Base-by-base conservation (phyloP, 2,113 vertebrate genomes). In the Daubentonia madagascariensis region DNA sequence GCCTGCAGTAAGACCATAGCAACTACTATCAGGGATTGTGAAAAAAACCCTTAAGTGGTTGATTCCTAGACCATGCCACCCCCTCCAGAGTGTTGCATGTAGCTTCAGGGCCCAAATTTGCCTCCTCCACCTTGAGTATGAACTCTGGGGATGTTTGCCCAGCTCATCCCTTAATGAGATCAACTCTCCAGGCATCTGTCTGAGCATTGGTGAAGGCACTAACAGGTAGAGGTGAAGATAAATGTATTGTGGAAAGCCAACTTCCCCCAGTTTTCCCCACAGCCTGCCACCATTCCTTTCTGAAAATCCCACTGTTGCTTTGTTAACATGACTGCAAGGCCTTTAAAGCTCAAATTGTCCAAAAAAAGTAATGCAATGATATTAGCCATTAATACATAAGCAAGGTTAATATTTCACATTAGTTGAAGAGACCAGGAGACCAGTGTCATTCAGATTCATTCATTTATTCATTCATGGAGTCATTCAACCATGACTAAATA, bases 1-100 rank as follows among this genome's bases (percentile, higher is more conserved):
- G 2, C 6, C 18, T 28, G 13, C 1, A 2, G 1, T 67, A n/a
- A 81, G 52, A 52, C 32, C 48, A 48, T 72, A 37, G 48, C 14
- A 54, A 3, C 9, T n/a, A 3, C 9, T n/a, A 54, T 23, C 32
- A 30, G 25, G 18, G 72, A 57, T 37, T 40, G 28, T 43, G n/a
- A 7, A 61, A 70, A n/a, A 50, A 57, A 72, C 43, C 32, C 63
- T 35, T 25, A 76, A 89, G 30, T 35, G 22, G n/a, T 18, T 23
- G 6, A 35, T 84, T 37, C 45, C 32, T 59, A 28, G 78, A 23
- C 0, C 0, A 0, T 6, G 9, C 3, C 18, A 10, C 5, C 4
- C 23, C 1, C 30, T 35, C 18, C 43, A 32, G 65, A 75, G 37
- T 25, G 83, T 28, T 75, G 20, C 23, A 7, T 8, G 0, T 7